Base-by-base conservation (phyloP, 2,797 vertebrate genomes). In the Apogon hyalosoma region DNA sequence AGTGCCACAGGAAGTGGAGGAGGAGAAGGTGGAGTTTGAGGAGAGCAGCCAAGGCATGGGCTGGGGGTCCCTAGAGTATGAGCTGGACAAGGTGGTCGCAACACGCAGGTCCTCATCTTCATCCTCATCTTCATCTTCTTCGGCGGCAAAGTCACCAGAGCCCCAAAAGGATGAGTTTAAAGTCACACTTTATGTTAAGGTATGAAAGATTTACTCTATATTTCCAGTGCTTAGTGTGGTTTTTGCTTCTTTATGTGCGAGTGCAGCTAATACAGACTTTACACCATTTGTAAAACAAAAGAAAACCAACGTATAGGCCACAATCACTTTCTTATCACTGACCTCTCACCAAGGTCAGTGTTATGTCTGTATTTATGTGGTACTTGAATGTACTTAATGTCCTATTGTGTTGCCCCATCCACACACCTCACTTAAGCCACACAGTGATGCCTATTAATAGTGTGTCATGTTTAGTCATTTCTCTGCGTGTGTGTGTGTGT, bases 21-120 rank as follows among this genome's bases (percentile, higher is more conserved):
- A 65, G 41, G 48, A 50, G 21, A 24, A 38, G 45, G 1, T 33
- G n/a, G 21, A 49, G 51, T 28, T 31, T 45, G 36, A 62, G 38
- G 19, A 40, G 7, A 67, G 6, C 16, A 66, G 7, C 11, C 10
- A 6, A 10, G 63, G 72, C 0, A 3, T 69, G 28, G 40, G n/a
- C 5, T 63, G 21, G 67, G 13, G 13, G 11, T 59, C 73, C 31
- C 57, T 71, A 33, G 71, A 47, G 10, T 24, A 36, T 15, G 60
- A 59, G 7, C 6, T 21, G 52, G 54, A 81, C 0, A 2, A 0
- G 2, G 47, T 13, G 10, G 33, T 11, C n/a, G 58, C 59, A 15
- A 68, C 70, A 16, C 77, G 84, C 39, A 82, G 71, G 28, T 86
- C 83, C 18, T 90, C 87, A 10, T 88, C 86, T 0, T 83, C 85